A percentile compares a stretch with the other conserved stretches of the same genome.
Conservation (phyloP, 2,888 invertebrate genomes). For the Doris montereyensis region DNA sequence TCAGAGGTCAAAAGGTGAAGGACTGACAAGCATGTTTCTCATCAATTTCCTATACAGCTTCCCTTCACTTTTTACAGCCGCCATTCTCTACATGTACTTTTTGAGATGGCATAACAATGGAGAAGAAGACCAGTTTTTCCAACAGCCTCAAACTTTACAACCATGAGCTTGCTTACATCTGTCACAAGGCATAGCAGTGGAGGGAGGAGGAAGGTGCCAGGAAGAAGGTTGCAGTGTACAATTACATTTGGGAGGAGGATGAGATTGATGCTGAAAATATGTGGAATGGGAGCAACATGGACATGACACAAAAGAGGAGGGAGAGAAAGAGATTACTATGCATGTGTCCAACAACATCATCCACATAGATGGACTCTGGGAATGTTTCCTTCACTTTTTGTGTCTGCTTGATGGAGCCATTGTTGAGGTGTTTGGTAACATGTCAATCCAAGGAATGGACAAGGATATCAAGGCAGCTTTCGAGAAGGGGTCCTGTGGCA, state of each 20-base stretch:
- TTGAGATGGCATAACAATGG: slow-evolving; percentile 68
- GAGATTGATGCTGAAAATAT: slow-evolving; percentile 65
- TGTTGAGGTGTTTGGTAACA: slow-evolving; percentile 72
- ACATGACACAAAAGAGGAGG: slow-evolving; percentile 51
- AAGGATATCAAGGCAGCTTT: slow-evolving; percentile 66
- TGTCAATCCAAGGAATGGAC: slow-evolving; percentile 68
- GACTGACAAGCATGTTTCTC: slow-evolving; percentile 66
- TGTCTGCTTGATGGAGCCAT: slow-evolving; percentile 70
- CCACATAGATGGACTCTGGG: slow-evolving; percentile 69
- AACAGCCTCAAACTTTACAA: slow-evolving; percentile 71
- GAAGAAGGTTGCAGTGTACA: slow-evolving; percentile 67
- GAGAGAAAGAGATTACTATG: slow-evolving; percentile 65
- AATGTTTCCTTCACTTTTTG: slow-evolving; percentile 69
- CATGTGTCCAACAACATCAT: slow-evolving; percentile 70
- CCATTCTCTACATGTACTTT: slow-evolving; percentile 72
- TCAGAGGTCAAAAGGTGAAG: slow-evolving; percentile 66
- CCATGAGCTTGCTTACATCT: slow-evolving; percentile 66
- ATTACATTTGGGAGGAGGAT: slow-evolving; percentile 71
- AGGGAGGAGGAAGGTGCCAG: slow-evolving; percentile 70
- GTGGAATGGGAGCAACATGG: slow-evolving; percentile 59
- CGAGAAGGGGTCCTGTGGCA: slow-evolving; percentile 56
- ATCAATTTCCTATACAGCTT: no score
- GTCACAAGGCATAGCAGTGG: slow-evolving; percentile 67
- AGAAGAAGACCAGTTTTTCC: slow-evolving; percentile 64
- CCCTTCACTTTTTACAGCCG: slow-evolving; percentile 59